Evolutionary conservation across 2,888 invertebrate genomes (phyloP), one percentile per base, ranked within the genome.

Genomic region (Stenotaenia linearis): DNA sequence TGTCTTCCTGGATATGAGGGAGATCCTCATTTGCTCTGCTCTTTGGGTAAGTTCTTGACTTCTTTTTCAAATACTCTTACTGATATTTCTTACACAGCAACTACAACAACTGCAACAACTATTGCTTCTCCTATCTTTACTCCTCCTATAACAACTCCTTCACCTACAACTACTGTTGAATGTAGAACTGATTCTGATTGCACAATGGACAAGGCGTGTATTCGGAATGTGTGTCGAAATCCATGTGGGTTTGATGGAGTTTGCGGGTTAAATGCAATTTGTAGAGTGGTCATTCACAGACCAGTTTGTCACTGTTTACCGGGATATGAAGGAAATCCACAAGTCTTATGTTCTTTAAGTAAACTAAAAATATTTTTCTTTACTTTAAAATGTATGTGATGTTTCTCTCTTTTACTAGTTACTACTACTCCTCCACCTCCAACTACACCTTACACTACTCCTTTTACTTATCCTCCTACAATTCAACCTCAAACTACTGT

Each of bases 271-370:
- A 88, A 89, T 83, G 91, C 94, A 7, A 85, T 89, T 77, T 94
- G 94, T 85, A 90, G 90, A 84, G 91, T 92, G 21, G 89, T 92
- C 3, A 92, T 92, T 85, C 94, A 94, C 84, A 92, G 78, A 35
- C 89, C 90, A 15, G 37, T 35, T 85, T 95, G 95, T 84, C 89
- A 90, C 85, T 95, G 94, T 85, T 88, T 89, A 78, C 87, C 90
- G 40, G 93, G 93, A 30, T 92, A 89, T 85, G 88, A 90, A 82
- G 94, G 94, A 83, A 94, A 95, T 86, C 91, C 94, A 7, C 93
- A 91, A 85, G 88, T 92, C 56, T 90, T 90, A 84, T 95, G 95
- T 85, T 87, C 87, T 81, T 30, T 77, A 37, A 77, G 79, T 80
- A 80, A 74, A 18, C 6, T 74, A 4, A 25, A n/a, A n/a, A 9